Conservation (phyloP, 2,888 invertebrate genomes). For the Petrolisthes cinctipes region DNA sequence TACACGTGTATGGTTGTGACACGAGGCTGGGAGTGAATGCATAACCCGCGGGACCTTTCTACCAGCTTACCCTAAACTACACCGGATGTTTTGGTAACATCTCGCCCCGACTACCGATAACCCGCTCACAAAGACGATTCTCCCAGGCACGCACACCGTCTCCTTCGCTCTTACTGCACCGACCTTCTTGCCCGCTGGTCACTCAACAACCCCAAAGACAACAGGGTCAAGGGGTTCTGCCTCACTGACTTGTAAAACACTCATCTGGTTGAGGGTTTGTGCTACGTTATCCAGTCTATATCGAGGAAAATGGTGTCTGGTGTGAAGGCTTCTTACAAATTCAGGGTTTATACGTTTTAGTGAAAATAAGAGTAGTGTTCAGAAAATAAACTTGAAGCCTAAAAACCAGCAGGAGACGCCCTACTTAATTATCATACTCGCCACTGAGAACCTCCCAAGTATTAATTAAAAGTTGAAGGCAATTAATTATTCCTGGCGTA, state of each 20-base stretch:
- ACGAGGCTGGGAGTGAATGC: background rate
- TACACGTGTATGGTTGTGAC: background rate
- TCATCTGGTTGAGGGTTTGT: background rate
- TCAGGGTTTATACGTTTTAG: too few relatives aligned
- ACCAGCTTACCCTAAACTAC: background rate
- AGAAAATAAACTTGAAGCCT: too few relatives aligned
- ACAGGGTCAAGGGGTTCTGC: conserved; percentile 26
- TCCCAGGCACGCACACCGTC: background rate
- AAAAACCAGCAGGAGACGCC: too few relatives aligned
- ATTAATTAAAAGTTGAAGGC: too few relatives aligned
- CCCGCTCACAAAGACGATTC: background rate
- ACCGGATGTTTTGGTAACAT: conserved; percentile 23
- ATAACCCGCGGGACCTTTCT: conserved; percentile 1
- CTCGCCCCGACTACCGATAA: conserved; percentile 26
- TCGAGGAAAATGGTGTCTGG: too few relatives aligned
- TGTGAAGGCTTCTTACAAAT: too few relatives aligned
- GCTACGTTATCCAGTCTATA: too few relatives aligned
- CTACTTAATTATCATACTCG: too few relatives aligned
- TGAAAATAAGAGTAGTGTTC: too few relatives aligned
- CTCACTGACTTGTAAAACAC: background rate
- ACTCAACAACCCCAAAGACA: background rate
- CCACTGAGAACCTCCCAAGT: too few relatives aligned
- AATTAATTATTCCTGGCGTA: too few relatives aligned
- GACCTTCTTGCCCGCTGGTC: background rate
- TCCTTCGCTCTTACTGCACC: background rate